phyloP scores from a whole-genome alignment of 1,140 invertebrate genomes.

The Drosophila biarmipes region DNA sequence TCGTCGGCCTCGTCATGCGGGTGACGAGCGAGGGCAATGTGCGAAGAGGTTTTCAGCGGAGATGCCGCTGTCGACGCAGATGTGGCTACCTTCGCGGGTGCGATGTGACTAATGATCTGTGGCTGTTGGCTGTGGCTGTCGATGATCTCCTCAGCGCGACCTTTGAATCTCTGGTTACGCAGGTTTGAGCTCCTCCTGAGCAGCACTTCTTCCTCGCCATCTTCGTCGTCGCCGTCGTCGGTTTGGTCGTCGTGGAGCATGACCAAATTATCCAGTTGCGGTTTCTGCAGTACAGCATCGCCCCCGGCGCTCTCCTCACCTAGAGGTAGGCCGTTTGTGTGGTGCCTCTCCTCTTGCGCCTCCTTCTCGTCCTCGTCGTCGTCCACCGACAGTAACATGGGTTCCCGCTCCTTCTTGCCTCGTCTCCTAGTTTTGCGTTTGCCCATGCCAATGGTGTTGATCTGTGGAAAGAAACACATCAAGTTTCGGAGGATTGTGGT shows the following conservation, averaged over 20 bases:
- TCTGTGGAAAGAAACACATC: conserved; percentile 36
- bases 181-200: conserved; percentile 44
- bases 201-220: conserved; percentile 64
- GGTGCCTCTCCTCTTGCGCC: conserved; percentile 13
- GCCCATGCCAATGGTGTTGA: conserved; percentile 72
- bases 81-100: conserved; percentile 45
- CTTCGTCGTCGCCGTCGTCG: conserved; percentile 51
- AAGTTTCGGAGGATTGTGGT: background rate
- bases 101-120: conserved; percentile 58
- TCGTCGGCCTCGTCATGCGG: conserved; percentile 76
- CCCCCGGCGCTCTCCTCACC: conserved; percentile 37
- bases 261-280: conserved; percentile 46
- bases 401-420: conserved; percentile 56
- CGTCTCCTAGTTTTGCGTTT: conserved; percentile 59
- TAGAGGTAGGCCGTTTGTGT: conserved; percentile 16
- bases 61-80: conserved; percentile 41
- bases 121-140: conserved; percentile 37
- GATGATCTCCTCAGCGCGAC: conserved; percentile 50
- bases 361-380: conserved; percentile 59
- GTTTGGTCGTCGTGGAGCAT: conserved; percentile 36
- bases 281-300: conserved; percentile 39
- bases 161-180: conserved; percentile 47
- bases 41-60: conserved; percentile 58
- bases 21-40: conserved; percentile 48
- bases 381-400: conserved; percentile 71